Percentiles rank a stretch among this genome's conserved stretches.
Evolutionary conservation across 2,888 invertebrate genomes (phyloP).

Genomic region (Aradus depressus): DNA sequence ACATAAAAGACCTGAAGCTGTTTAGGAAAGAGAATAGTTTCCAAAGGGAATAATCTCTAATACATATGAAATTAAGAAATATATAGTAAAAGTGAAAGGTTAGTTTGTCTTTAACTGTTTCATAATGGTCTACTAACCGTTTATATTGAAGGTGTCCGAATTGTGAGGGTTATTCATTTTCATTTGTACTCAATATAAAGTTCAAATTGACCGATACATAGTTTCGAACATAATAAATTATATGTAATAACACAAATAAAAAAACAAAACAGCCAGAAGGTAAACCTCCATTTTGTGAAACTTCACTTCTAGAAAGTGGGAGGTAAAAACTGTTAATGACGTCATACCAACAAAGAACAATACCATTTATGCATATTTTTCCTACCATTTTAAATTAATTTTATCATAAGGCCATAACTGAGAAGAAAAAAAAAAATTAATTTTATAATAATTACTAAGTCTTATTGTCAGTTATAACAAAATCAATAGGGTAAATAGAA

Average conservation of each 20-base stretch:
- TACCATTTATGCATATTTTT: too few species aligned
- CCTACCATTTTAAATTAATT: too few species aligned
- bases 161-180: slow-evolving; percentile 32
- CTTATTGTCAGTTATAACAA: not conserved
- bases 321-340: slow-evolving; percentile 4
- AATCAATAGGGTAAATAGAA: too few species aligned
- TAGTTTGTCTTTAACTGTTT: slow-evolving; percentile 2
- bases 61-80: too few species aligned
- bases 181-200: slow-evolving; percentile 1
- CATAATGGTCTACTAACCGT: slow-evolving; percentile 28
- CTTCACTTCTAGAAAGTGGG: slow-evolving; percentile 10
- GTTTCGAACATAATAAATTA: slow-evolving; percentile 9
- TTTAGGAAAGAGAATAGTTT: too few species aligned
- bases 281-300: slow-evolving; percentile 23
- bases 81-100: too few species aligned
- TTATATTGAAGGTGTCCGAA: slow-evolving; percentile 31
- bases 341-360: too few species aligned
- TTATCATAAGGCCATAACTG: too few species aligned
- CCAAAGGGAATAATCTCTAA: too few species aligned
- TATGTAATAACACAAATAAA: slow-evolving; percentile 16
- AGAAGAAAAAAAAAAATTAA: slow-evolving; percentile 2
- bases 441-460: not conserved
- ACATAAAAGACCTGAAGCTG: too few species aligned
- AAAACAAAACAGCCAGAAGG: slow-evolving; percentile 19
- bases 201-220: slow-evolving; percentile 9